These are phyloP conservation scores for Choristoneura fumiferana DNA, from an alignment of 1,140 invertebrate genomes.

Conservation along the genomic window DNA sequence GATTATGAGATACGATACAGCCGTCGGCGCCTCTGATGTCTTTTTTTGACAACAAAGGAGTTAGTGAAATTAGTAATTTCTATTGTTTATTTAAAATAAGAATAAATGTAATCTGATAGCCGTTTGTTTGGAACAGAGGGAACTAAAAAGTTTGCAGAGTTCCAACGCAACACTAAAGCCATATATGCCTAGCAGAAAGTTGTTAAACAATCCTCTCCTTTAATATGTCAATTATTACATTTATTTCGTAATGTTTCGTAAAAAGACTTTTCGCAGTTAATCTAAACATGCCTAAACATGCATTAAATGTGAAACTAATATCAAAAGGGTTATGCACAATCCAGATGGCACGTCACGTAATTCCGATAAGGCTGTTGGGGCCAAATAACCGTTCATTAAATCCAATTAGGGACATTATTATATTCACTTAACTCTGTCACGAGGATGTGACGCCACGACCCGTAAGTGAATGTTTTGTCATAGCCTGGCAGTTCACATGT, in stretches of 20 bases:
- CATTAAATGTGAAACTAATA: background rate
- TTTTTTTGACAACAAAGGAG: slow-evolving; percentile 23
- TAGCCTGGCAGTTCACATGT: slow-evolving; percentile 19
- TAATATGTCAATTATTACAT: too few species aligned
- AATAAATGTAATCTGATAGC: too few species aligned
- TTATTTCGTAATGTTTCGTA: too few species aligned
- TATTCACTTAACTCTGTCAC: slow-evolving; percentile 59
- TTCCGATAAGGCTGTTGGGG: slow-evolving; percentile 23
- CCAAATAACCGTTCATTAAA: slow-evolving; percentile 43
- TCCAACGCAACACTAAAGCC: too few species aligned
- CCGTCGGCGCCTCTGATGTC: slow-evolving; percentile 43
- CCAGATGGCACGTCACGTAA: slow-evolving; percentile 28
- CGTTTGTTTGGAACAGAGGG: too few species aligned
- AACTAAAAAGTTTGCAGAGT: too few species aligned
- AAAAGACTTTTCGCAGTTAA: background rate
- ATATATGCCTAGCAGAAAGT: too few species aligned
- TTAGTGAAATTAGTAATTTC: slow-evolving; percentile 14
- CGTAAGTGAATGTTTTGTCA: slow-evolving; percentile 35
- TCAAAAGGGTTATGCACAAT: slow-evolving; percentile 28
- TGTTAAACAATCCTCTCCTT: too few species aligned
- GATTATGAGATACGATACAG: slow-evolving; percentile 56
- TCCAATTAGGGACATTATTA: slow-evolving; percentile 54
- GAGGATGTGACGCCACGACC: slow-evolving; percentile 39
- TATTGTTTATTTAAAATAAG: slow-evolving; percentile 9
- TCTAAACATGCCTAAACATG: slow-evolving; percentile 13